Conservation (phyloP, 2,113 vertebrate genomes). For the Irena cyanogastra region DNA sequence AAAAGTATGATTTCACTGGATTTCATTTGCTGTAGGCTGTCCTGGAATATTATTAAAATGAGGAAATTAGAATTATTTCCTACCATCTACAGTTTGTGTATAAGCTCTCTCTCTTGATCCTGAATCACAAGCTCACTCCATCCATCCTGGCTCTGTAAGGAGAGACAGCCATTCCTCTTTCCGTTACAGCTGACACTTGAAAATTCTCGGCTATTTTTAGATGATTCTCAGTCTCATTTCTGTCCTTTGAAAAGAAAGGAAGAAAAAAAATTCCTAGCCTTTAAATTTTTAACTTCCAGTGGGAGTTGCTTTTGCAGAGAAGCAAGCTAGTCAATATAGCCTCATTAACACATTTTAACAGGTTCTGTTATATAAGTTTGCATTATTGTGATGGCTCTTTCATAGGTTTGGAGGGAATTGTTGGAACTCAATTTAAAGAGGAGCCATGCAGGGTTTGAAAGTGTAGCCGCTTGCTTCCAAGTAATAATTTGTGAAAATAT, state of each 20-base stretch:
- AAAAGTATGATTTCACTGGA: neutral
- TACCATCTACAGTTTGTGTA: neutral
- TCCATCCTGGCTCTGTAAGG: conserved; percentile 40
- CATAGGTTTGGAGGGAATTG: neutral
- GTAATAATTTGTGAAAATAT: neutral
- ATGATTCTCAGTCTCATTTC: conserved; percentile 27
- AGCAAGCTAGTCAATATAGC: neutral
- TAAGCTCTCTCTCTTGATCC: neutral
- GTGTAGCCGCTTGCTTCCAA: neutral
- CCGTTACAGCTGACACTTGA: conserved; percentile 47
- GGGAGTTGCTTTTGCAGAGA: neutral
- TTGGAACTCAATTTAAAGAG: neutral
- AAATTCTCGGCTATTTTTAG: conserved; percentile 53
- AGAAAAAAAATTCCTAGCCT: neutral
- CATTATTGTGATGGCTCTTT: neutral
- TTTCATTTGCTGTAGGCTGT: neutral
- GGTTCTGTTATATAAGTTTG: neutral
- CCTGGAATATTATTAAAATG: neutral
- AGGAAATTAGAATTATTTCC: neutral
- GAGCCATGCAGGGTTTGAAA: neutral
- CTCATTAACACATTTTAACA: neutral
- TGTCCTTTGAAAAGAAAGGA: conserved; percentile 32
- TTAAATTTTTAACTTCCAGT: conserved; percentile 16
- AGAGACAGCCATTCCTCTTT: conserved; percentile 40
- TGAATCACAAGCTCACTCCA: neutral